phyloP scores from a whole-genome alignment of 2,113 vertebrate genomes.

The Nibea albiflora region DNA sequence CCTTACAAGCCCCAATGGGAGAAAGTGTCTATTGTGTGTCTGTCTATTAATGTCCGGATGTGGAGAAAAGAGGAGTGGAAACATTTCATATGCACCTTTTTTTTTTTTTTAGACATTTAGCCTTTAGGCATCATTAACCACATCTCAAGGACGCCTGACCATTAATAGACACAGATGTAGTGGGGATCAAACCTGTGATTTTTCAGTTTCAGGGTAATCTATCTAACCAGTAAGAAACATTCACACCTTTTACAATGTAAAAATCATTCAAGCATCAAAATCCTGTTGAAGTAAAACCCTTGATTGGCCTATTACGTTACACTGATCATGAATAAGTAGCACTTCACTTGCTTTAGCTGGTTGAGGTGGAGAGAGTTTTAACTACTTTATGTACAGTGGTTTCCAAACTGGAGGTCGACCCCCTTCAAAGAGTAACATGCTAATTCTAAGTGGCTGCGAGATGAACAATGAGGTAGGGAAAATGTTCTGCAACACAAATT shows the following conservation, averaged over 20 bases:
- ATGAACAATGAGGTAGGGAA: background rate
- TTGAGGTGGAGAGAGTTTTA: background rate
- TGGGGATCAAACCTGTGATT: conserved; percentile 9
- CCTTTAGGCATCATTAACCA: conserved; percentile 5
- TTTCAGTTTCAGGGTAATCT: background rate
- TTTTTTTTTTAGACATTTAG: conserved; percentile 14
- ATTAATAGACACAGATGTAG: background rate
- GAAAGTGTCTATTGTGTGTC: conserved; percentile 30
- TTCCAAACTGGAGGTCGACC: background rate
- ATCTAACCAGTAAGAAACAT: background rate
- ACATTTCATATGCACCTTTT: conserved; percentile 45
- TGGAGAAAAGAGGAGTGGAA: conserved; percentile 46
- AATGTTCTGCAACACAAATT: background rate
- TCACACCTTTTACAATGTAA: background rate
- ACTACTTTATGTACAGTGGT: background rate
- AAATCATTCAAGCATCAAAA: background rate
- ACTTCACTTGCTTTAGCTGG: background rate
- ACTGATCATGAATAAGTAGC: background rate
- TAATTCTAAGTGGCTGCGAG: background rate
- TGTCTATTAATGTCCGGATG: conserved; percentile 29
- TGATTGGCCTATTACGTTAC: background rate
- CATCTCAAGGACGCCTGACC: conserved; percentile 20
- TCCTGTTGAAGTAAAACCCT: background rate
- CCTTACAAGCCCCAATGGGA: conserved; percentile 52
- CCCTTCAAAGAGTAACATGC: background rate